phyloP scores from a whole-genome alignment of 37 sponge, comb jelly and placozoan genomes.

The Ephydatia muelleri region DNA sequence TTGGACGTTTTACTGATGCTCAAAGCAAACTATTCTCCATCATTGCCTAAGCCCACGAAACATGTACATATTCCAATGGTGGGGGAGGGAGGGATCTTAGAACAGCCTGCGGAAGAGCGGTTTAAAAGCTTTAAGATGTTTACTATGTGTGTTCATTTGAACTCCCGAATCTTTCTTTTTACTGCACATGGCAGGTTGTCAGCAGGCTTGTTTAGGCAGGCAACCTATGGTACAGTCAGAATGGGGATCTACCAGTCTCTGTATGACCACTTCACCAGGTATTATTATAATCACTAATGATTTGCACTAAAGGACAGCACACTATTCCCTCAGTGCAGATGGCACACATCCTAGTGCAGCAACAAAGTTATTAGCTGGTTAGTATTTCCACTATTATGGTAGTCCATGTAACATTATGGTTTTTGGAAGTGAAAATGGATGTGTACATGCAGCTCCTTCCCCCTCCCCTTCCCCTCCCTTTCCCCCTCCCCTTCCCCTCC shows the following conservation, averaged over 20 bases:
- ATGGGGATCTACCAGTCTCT: constrained; percentile 78
- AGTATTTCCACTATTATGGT: too few relatives aligned
- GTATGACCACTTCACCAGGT: constrained; percentile 59
- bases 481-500: too few relatives aligned
- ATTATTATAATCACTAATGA: not conserved
- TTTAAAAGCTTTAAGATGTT: not conserved
- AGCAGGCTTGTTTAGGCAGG: constrained; percentile 80
- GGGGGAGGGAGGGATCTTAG: too few relatives aligned
- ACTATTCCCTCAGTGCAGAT: constrained; percentile 4
- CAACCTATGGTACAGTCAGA: constrained; percentile 75
- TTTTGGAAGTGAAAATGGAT: too few relatives aligned
- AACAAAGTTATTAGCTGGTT: not conserved
- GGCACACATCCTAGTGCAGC: constrained; percentile 6
- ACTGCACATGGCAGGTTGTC: constrained; percentile 53
- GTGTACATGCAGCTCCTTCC: too few relatives aligned
- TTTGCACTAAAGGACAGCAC: not conserved
- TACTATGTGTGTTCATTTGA: not conserved
- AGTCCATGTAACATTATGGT: too few relatives aligned
- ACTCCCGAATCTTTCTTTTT: not conserved
- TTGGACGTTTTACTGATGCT: too few relatives aligned
- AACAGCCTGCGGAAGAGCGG: not conserved
- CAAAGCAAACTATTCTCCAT: too few relatives aligned
- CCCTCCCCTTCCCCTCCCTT: too few relatives aligned
- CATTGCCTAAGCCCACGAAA: too few relatives aligned
- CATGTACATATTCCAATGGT: too few relatives aligned